Percentiles rank a stretch among this genome's conserved stretches.
Evolutionary conservation across 2,113 vertebrate species (phyloP).

Genomic region (Sitta europaea): DNA sequence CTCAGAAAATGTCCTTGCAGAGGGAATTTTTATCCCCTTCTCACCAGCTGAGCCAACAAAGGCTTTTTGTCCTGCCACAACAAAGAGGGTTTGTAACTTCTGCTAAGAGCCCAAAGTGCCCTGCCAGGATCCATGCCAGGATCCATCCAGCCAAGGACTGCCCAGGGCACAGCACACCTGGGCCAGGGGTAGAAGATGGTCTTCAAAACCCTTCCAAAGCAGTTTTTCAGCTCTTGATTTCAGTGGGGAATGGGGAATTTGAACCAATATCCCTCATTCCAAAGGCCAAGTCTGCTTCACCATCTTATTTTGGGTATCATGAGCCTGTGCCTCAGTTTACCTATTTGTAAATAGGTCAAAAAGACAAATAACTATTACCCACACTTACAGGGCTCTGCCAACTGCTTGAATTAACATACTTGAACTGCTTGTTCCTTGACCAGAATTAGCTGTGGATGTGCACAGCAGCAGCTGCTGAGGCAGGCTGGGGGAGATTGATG

Average conservation of each 20-base stretch:
- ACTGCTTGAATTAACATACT: neutral
- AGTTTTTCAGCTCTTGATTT: neutral
- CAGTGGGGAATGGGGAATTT: neutral
- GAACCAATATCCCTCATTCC: neutral
- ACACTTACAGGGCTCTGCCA: neutral
- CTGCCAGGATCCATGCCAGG: neutral
- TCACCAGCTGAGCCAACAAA: neutral
- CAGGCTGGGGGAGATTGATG: neutral
- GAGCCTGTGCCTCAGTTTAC: neutral
- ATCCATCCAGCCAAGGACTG: too few species aligned
- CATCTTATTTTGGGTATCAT: neutral
- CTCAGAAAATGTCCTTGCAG: fast-evolving
- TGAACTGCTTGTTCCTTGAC: neutral
- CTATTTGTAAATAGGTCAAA: neutral
- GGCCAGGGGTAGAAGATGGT: fast-evolving
- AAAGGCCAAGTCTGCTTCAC: neutral
- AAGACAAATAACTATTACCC: neutral
- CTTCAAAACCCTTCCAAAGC: neutral
- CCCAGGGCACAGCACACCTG: neutral
- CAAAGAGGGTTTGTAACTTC: neutral
- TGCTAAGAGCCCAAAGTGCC: fast-evolving
- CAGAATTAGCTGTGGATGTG: neutral
- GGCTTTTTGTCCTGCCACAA: neutral
- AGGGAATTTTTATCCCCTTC: fast-evolving
- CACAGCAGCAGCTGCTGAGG: neutral